These are phyloP conservation scores for Pseudorhiza aurosa DNA, from an alignment of 30 jellyfish, hydroid and myxozoan species.

Conservation along the genomic window DNA sequence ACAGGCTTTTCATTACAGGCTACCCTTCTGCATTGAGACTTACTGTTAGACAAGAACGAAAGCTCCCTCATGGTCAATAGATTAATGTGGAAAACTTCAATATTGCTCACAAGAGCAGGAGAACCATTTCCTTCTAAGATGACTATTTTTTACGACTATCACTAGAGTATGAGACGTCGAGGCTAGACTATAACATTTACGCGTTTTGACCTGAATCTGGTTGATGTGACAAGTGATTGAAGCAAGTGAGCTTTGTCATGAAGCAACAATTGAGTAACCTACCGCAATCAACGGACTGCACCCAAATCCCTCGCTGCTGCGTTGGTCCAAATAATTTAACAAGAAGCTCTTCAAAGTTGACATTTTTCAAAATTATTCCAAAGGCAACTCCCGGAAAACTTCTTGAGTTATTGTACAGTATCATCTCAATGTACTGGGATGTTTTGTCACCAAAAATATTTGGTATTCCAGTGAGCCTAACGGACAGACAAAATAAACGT, in stretches of 20 bases:
- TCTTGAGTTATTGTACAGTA: constrained; percentile 46
- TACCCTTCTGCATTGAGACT: no score
- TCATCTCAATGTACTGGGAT: constrained; percentile 32
- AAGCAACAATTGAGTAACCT: neutral
- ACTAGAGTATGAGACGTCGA: neutral
- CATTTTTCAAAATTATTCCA: constrained; percentile 32
- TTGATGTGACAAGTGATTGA: constrained; percentile 27
- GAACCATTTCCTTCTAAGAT: no score
- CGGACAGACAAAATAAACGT: neutral
- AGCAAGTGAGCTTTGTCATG: neutral
- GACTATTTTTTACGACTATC: no score
- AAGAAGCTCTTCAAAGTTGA: constrained; percentile 45
- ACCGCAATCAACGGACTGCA: constrained; percentile 64
- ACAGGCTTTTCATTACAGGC: no score
- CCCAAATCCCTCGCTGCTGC: constrained; percentile 40
- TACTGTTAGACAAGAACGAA: no score
- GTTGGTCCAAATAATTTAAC: constrained; percentile 46
- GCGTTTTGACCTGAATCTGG: no score
- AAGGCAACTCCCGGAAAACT: constrained; percentile 46
- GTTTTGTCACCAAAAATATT: constrained; percentile 1
- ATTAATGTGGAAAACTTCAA: no score
- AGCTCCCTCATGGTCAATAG: no score
- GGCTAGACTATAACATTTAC: neutral
- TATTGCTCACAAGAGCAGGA: no score
- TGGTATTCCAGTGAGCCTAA: constrained; percentile 46